These are phyloP conservation scores for Drosophila neonasuta DNA, from an alignment of 2,888 invertebrate species.

Conservation along the genomic window DNA sequence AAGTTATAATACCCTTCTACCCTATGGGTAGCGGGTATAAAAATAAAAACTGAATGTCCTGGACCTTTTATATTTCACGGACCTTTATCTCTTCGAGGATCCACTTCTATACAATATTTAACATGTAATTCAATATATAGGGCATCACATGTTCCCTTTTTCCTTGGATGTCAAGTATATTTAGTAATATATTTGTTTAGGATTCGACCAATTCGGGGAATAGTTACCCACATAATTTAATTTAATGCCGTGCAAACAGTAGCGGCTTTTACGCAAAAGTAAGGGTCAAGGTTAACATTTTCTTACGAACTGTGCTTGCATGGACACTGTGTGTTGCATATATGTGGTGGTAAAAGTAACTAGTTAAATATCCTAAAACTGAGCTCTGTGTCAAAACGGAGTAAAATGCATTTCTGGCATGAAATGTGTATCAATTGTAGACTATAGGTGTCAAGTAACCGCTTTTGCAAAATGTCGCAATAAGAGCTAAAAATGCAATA, in stretches of 20 bases:
- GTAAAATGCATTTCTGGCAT: conserved; percentile 37
- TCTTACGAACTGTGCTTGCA: not conserved
- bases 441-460: conserved; percentile 70
- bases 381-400: conserved; percentile 16
- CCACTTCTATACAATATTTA: too few species aligned
- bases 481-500: conserved; percentile 49
- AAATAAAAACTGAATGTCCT: too few species aligned
- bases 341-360: not conserved
- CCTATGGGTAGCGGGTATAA: too few species aligned
- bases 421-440: conserved; percentile 56
- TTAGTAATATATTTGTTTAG: too few species aligned
- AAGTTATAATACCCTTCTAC: too few species aligned
- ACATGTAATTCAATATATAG: too few species aligned
- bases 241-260: conserved; percentile 11
- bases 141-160: too few species aligned
- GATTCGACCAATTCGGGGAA: too few species aligned
- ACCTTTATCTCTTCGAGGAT: too few species aligned
- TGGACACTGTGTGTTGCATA: not conserved
- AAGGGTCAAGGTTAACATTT: conserved; percentile 37
- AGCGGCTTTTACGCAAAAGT: conserved; percentile 7
- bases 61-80: too few species aligned
- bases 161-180: too few species aligned
- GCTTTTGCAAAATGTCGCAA: conserved; percentile 60
- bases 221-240: not conserved
- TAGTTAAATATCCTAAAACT: conserved; percentile 25